phyloP scores from a whole-genome alignment of 2,888 invertebrate genomes.

The Agrotis clavis region DNA sequence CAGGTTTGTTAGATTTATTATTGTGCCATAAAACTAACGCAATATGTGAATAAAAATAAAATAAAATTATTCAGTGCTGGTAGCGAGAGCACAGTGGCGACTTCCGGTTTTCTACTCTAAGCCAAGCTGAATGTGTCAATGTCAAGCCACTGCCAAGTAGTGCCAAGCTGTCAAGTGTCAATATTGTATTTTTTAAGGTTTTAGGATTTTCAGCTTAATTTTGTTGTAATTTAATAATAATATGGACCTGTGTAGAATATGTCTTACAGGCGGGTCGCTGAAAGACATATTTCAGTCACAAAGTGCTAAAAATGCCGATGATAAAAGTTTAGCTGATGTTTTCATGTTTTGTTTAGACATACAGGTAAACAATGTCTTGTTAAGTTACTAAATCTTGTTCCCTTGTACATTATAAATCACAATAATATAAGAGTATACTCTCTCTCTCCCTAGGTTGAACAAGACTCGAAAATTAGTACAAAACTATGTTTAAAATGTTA shows the following conservation, averaged over 20 bases:
- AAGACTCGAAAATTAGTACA: slow-evolving; percentile 72
- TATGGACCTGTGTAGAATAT: slow-evolving; percentile 79
- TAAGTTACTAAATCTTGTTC: background rate
- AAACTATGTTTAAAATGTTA: slow-evolving; percentile 82
- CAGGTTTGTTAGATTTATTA: too few relatives aligned
- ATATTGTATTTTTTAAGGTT: background rate
- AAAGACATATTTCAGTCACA: slow-evolving; percentile 74
- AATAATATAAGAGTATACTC: background rate
- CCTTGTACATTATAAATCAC: background rate
- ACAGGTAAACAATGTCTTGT: slow-evolving; percentile 72
- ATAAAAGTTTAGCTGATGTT: slow-evolving; percentile 71
- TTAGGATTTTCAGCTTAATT: slow-evolving; percentile 10
- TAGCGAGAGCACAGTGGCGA: too few relatives aligned
- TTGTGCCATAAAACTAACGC: too few relatives aligned
- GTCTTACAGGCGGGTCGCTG: slow-evolving; percentile 70
- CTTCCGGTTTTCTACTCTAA: too few relatives aligned
- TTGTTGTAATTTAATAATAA: slow-evolving; percentile 15
- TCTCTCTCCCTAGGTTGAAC: slow-evolving; percentile 71
- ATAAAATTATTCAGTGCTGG: too few relatives aligned
- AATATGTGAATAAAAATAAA: too few relatives aligned
- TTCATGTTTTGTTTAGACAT: slow-evolving; percentile 81
- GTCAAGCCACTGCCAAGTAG: slow-evolving; percentile 3
- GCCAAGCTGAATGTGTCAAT: too few relatives aligned
- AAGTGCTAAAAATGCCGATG: slow-evolving; percentile 59
- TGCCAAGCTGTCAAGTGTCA: slow-evolving; percentile 16